These are phyloP conservation scores for Lutraria lutraria DNA, from an alignment of 2,888 invertebrate species.

Conservation along the genomic window DNA sequence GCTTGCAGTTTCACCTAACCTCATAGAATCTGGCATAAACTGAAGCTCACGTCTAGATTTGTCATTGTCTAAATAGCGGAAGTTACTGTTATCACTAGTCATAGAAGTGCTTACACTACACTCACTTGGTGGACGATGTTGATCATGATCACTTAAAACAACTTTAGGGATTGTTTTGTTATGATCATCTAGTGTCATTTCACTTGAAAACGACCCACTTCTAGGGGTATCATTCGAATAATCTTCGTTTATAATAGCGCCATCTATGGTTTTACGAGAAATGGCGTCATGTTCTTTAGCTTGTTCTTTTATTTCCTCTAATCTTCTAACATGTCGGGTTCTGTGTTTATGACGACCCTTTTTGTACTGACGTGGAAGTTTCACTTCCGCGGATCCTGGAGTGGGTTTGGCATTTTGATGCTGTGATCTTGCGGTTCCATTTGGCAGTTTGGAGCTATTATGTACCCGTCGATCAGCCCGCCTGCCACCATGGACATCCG, in stretches of 20 bases:
- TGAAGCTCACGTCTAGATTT: constrained; percentile 64
- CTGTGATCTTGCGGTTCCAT: constrained; percentile 26
- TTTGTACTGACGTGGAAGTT: constrained; percentile 56
- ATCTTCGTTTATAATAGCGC: constrained; percentile 33
- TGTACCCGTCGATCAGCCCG: constrained; percentile 32
- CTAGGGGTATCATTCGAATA: constrained; percentile 53
- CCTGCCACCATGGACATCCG: constrained; percentile 35
- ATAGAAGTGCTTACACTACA: constrained; percentile 60
- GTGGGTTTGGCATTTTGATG: constrained; percentile 31
- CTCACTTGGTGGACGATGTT: constrained; percentile 50
- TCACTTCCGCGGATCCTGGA: constrained; percentile 66
- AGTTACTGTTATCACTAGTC: constrained; percentile 62
- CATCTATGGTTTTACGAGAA: constrained; percentile 72
- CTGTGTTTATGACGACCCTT: constrained; percentile 55
- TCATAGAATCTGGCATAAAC: constrained; percentile 55
- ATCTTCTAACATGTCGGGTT: constrained; percentile 53
- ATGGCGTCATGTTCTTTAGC: constrained; percentile 74
- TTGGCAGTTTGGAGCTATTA: constrained; percentile 38
- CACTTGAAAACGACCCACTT: constrained; percentile 67
- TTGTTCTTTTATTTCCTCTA: constrained; percentile 73
- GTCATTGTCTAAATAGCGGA: constrained; percentile 51
- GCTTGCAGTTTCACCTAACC: constrained; percentile 27
- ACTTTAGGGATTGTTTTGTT: constrained; percentile 47
- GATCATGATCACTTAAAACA: constrained; percentile 37
- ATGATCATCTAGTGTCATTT: constrained; percentile 59